Conservation (phyloP, 2,113 vertebrate genomes). For the Oceanites oceanicus region DNA sequence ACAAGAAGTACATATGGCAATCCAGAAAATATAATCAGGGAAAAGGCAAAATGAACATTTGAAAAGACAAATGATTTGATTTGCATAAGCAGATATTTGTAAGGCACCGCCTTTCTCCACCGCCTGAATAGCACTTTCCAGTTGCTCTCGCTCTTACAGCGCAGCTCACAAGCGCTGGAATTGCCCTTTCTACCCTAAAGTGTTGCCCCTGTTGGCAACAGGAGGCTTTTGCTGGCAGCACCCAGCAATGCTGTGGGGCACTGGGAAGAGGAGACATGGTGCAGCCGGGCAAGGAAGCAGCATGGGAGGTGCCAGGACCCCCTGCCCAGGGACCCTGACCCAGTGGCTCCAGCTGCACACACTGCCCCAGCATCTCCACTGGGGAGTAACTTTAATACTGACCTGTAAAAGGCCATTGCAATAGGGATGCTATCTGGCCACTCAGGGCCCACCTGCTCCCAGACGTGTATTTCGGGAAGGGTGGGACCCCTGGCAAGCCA, state of each 20-base stretch:
- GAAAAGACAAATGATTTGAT: conserved; percentile 17
- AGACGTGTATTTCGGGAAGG: rapidly evolving
- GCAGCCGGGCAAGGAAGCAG: background rate
- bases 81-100: conserved; percentile 30
- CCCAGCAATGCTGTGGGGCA: background rate
- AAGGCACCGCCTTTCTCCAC: background rate
- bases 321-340: background rate
- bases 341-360: rapidly evolving
- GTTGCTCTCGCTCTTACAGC: background rate
- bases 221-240: background rate
- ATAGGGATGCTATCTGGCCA: rapidly evolving
- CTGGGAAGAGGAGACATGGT: background rate
- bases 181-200: background rate
- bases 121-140: background rate
- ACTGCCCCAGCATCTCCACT: background rate
- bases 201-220: rapidly evolving
- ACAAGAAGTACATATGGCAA: conserved; percentile 19
- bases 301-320: background rate
- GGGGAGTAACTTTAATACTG: background rate
- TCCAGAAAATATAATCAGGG: conserved; percentile 15
- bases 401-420: background rate
- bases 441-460: background rate
- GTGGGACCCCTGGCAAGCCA: background rate
- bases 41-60: conserved; percentile 5
- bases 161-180: background rate